phyloP scores from a whole-genome alignment of 2,888 invertebrate species.

The Cataglyphis albicans region DNA sequence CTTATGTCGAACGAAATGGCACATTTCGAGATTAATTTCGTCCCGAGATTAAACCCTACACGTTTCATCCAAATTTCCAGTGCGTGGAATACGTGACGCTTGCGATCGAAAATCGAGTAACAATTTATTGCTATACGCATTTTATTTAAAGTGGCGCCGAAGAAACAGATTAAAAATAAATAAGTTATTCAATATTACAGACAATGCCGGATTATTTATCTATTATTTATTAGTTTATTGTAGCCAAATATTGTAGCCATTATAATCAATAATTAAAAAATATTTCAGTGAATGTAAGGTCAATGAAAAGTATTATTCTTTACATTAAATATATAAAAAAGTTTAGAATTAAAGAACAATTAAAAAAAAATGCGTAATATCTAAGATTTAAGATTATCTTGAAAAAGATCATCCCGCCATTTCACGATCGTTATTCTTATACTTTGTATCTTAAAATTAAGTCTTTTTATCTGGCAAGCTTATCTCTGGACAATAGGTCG shows the following conservation, averaged over 20 bases:
- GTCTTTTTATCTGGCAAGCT: not conserved
- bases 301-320: not conserved
- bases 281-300: not conserved
- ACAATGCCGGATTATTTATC: not conserved
- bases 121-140: conserved; percentile 43
- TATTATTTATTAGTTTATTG: not conserved
- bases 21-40: conserved; percentile 51
- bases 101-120: conserved; percentile 28
- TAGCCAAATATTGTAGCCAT: not conserved
- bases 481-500: not conserved
- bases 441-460: not conserved
- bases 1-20: conserved; percentile 37
- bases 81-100: conserved; percentile 26
- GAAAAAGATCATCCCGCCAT: not conserved
- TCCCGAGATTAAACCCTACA: conserved; percentile 39
- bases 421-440: not conserved
- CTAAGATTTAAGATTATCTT: not conserved
- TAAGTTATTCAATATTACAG: conserved; percentile 33
- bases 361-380: not conserved
- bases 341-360: not conserved
- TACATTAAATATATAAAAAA: not conserved
- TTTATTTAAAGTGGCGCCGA: conserved; percentile 21
- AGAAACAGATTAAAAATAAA: conserved; percentile 24
- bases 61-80: conserved; percentile 37
- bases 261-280: not conserved